These are phyloP conservation scores for Tragelaphus imberbis DNA, from an alignment of 2,113 vertebrate genomes.

Conservation along the genomic window DNA sequence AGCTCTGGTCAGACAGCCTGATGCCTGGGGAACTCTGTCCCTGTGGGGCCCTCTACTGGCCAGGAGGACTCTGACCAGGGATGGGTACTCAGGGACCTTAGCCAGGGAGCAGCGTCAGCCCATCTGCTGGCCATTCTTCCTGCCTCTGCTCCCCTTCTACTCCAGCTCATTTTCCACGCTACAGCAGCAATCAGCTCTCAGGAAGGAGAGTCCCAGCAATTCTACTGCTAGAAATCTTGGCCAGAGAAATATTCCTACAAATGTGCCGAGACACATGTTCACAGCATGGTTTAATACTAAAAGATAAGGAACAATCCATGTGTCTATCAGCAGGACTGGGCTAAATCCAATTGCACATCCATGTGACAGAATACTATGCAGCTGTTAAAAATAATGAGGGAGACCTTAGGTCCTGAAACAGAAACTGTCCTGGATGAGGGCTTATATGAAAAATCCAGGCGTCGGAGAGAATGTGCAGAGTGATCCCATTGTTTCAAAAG, in stretches of 20 bases:
- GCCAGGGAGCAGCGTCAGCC: background rate
- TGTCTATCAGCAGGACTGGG: background rate
- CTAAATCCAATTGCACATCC: background rate
- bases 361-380: background rate
- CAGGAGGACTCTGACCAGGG: background rate
- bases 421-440: background rate
- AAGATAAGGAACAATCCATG: background rate
- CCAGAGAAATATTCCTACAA: background rate
- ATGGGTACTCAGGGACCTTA: background rate
- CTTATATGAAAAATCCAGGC: background rate
- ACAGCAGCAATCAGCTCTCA: background rate
- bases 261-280: background rate
- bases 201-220: background rate
- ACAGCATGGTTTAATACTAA: background rate
- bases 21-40: background rate
- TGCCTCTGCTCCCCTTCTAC: background rate
- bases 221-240: background rate
- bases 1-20: background rate
- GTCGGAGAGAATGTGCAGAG: background rate
- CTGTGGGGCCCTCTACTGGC: slow-evolving; percentile 46
- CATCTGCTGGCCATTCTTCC: background rate
- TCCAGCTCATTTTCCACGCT: background rate
- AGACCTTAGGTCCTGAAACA: background rate
- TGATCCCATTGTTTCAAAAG: background rate
- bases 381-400: background rate